phyloP scores from a whole-genome alignment of 1,140 invertebrate species.

The Brachionus rotundiformis region DNA sequence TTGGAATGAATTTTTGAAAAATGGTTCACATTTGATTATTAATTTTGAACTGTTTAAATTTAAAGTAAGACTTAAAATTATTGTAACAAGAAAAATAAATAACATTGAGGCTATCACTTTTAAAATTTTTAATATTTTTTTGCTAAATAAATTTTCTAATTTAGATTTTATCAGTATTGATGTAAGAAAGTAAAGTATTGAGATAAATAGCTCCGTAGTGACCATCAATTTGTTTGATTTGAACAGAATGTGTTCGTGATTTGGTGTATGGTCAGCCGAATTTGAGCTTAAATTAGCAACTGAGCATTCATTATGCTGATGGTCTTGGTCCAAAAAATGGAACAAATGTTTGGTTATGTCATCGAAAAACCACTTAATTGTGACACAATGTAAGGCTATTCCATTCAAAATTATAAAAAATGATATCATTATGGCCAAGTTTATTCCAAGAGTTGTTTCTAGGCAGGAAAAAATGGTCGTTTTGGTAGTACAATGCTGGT shows the following conservation, averaged over 20 bases:
- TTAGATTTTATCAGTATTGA: neutral
- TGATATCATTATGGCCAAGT: neutral
- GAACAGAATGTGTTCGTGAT: neutral
- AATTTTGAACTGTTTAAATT: neutral
- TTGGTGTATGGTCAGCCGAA: neutral
- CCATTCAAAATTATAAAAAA: neutral
- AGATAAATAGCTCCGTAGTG: neutral
- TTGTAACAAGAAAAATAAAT: neutral
- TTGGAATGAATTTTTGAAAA: constrained; percentile 21
- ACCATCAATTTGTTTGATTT: neutral
- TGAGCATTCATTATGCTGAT: neutral
- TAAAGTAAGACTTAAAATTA: neutral
- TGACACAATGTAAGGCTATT: neutral
- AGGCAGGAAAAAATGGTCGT: neutral
- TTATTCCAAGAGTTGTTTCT: neutral
- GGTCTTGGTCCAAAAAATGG: constrained; percentile 19
- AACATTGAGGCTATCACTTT: neutral
- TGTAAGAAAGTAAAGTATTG: neutral
- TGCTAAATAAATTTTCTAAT: neutral
- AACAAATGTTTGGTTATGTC: constrained; percentile 15
- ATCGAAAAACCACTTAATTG: constrained; percentile 28
- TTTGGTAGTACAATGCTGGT: neutral
- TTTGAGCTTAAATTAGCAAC: neutral
- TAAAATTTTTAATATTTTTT: constrained; percentile 28
- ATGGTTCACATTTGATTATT: constrained; percentile 3